Percentiles rank a stretch among this genome's conserved stretches.
Conservation (phyloP, 37 sponge, comb jelly and placozoan species). For the Ephydatia muelleri region DNA sequence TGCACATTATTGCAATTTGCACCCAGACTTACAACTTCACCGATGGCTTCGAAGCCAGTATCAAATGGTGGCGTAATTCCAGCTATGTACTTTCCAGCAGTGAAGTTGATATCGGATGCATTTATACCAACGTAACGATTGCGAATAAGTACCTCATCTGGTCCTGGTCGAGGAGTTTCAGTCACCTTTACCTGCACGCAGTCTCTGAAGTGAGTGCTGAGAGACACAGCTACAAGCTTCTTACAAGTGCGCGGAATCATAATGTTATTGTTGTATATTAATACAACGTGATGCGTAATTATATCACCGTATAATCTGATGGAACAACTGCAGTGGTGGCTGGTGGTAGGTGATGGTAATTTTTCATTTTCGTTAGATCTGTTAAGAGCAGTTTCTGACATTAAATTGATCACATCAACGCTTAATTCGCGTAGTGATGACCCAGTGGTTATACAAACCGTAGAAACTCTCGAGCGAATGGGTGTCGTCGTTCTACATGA, state of each 20-base stretch:
- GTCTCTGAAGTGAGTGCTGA: constrained; percentile 51
- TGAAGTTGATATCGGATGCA: constrained; percentile 81
- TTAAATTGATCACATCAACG: neutral
- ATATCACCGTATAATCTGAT: neutral
- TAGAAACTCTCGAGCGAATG: neutral
- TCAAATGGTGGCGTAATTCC: constrained; percentile 62
- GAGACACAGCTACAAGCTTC: constrained; percentile 37
- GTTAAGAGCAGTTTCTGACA: neutral
- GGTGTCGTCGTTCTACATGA: constrained; percentile 32
- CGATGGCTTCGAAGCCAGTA: constrained; percentile 70
- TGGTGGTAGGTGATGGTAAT: constrained; percentile 86
- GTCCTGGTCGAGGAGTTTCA: constrained; percentile 10
- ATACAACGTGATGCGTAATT: neutral
- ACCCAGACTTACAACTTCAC: constrained; percentile 53
- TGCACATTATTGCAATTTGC: constrained; percentile 26
- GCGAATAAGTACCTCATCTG: constrained; percentile 51
- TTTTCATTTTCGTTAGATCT: constrained; percentile 70
- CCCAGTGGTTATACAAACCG: constrained; percentile 9
- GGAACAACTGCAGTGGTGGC: neutral
- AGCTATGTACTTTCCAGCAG: constrained; percentile 71
- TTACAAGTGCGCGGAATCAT: constrained; percentile 13
- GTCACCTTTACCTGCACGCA: constrained; percentile 41
- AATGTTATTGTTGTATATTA: neutral
- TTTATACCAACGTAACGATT: constrained; percentile 70
- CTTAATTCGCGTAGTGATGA: neutral